Conservation (phyloP, 92 coral and sea anemone genomes). For the Porites cylindrica region DNA sequence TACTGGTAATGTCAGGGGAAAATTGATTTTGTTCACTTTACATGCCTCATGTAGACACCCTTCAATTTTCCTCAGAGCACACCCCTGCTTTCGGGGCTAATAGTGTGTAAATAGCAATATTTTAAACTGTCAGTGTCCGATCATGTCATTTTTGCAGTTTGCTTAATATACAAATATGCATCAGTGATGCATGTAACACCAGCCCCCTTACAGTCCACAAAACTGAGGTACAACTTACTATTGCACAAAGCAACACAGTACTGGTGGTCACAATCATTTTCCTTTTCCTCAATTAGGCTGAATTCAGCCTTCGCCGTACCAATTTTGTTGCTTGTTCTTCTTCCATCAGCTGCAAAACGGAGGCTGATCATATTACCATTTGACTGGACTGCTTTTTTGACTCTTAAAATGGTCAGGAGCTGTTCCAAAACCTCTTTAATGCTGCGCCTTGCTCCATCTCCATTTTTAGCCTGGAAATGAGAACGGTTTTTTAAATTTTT, state of each 20-base stretch:
- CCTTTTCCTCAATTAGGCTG: conserved; percentile 23
- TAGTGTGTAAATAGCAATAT: no score
- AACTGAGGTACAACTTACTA: background rate
- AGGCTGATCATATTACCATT: conserved; percentile 20
- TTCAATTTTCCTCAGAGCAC: no score
- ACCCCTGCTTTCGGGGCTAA: no score
- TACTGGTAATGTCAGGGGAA: no score
- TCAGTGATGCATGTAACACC: background rate
- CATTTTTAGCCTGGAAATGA: conserved; percentile 10
- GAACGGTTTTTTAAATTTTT: no score
- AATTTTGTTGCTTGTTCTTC: conserved; percentile 29
- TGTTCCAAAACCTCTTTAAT: conserved; percentile 21
- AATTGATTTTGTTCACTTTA: no score
- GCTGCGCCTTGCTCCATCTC: conserved; percentile 36
- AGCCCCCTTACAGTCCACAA: no score
- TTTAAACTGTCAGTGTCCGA: no score
- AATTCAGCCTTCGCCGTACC: conserved; percentile 45
- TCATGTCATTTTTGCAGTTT: background rate
- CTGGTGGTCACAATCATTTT: conserved; percentile 19
- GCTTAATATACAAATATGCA: no score
- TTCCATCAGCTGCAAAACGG: conserved; percentile 46
- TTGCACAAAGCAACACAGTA: conserved; percentile 20
- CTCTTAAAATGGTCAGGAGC: background rate
- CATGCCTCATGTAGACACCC: no score
- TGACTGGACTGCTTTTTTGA: conserved; percentile 2